phyloP scores from a whole-genome alignment of 2,888 invertebrate species.

The Archaeoteleia sp. region DNA sequence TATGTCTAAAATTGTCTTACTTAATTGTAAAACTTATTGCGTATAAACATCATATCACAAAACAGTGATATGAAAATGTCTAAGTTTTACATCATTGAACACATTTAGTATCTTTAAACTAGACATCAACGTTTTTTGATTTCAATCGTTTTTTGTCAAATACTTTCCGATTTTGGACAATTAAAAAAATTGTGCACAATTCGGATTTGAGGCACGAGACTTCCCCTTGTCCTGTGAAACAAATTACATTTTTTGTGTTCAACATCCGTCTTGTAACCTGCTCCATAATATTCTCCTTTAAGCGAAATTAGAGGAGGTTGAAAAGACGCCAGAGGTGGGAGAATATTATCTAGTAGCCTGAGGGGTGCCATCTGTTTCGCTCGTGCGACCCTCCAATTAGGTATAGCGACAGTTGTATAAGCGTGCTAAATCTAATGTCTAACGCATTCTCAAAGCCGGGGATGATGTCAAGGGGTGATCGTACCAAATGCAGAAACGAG shows the following conservation, averaged over 20 bases:
- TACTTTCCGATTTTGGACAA: too few species aligned
- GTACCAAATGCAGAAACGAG: slow-evolving; percentile 5
- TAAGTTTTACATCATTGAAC: too few species aligned
- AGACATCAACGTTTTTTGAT: too few species aligned
- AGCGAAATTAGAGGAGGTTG: slow-evolving; percentile 29
- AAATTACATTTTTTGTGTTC: slow-evolving; percentile 3
- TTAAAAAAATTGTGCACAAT: too few species aligned
- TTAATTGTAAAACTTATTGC: too few species aligned
- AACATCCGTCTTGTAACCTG: slow-evolving; percentile 1
- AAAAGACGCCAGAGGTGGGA: slow-evolving; percentile 46
- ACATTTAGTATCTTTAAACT: too few species aligned
- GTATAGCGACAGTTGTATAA: slow-evolving; percentile 67
- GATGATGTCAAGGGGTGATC: slow-evolving; percentile 37
- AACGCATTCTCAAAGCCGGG: slow-evolving; percentile 49
- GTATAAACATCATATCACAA: too few species aligned
- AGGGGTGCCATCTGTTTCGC: slow-evolving; percentile 73
- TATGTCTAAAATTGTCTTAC: too few species aligned
- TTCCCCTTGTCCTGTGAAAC: background rate
- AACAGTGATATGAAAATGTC: too few species aligned
- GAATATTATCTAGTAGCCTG: slow-evolving; percentile 68
- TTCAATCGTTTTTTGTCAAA: too few species aligned
- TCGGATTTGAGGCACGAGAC: slow-evolving; percentile 12
- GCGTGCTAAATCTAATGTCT: slow-evolving; percentile 71
- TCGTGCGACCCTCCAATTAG: slow-evolving; percentile 70
- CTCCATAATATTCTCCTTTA: slow-evolving; percentile 33